Evolutionary conservation across 2,797 vertebrate genomes (phyloP).

Genomic region (Morelia viridis): DNA sequence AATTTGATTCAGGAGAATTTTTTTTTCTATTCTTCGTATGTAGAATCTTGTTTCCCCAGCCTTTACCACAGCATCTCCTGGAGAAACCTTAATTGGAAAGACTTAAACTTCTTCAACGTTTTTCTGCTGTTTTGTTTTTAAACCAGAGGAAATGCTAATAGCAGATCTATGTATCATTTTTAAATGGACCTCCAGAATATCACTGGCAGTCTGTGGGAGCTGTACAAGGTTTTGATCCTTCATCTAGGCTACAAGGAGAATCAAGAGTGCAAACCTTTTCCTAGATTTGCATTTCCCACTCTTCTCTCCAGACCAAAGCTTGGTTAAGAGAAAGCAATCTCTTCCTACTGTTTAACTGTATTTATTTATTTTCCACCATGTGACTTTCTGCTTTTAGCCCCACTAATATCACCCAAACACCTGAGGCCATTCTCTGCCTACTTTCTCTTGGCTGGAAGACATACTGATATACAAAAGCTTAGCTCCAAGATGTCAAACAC

Average conservation of each 20-base stretch:
- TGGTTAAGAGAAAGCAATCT: conserved; percentile 50
- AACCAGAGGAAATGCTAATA: no score
- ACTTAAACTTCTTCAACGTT: no score
- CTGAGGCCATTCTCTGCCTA: conserved; percentile 64
- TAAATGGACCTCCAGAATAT: no score
- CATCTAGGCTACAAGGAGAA: neutral
- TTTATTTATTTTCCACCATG: conserved; percentile 67
- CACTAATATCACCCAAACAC: conserved; percentile 60
- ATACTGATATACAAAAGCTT: conserved; percentile 56
- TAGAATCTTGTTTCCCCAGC: no score
- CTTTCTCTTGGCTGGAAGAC: conserved; percentile 58
- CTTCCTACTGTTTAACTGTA: conserved; percentile 53
- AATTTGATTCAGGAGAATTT: no score
- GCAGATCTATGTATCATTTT: no score
- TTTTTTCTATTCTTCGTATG: no score
- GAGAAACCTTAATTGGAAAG: no score
- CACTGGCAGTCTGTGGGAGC: neutral
- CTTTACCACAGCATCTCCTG: no score
- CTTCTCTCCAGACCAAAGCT: conserved; percentile 21
- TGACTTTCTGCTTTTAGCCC: conserved; percentile 60
- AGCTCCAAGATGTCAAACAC: conserved; percentile 51
- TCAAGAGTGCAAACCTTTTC: conserved; percentile 22
- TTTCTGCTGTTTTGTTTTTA: no score
- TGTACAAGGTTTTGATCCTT: conserved; percentile 1
- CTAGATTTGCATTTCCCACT: conserved; percentile 30